Percentiles rank a stretch among this genome's conserved stretches.
Evolutionary conservation across 2,113 vertebrate species (phyloP).

Genomic region (Plecotus auritus): DNA sequence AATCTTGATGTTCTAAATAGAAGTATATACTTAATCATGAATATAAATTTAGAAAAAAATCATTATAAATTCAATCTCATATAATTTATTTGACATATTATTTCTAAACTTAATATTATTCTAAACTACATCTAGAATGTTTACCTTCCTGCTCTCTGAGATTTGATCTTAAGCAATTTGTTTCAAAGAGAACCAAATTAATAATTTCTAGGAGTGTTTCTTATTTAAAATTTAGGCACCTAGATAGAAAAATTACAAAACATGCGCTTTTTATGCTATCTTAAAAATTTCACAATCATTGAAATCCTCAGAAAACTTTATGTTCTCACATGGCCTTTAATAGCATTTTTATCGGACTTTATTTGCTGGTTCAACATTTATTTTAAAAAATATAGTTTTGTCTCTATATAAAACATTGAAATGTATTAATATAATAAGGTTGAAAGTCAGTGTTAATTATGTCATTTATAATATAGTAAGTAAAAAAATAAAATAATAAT

Average conservation of each 20-base stretch:
- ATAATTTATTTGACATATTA: background rate
- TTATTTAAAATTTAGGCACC: background rate
- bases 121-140: background rate
- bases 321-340: background rate
- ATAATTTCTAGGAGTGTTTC: background rate
- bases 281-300: background rate
- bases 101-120: background rate
- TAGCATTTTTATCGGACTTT: background rate
- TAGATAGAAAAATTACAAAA: background rate
- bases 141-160: background rate
- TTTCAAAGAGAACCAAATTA: background rate
- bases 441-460: background rate
- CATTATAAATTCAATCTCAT: background rate
- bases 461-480: background rate
- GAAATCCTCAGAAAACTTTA: background rate
- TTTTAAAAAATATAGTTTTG: background rate
- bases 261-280: background rate
- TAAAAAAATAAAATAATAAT: too few relatives aligned
- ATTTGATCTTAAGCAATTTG: background rate
- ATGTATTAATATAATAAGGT: background rate
- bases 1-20: background rate
- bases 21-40: background rate
- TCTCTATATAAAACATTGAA: background rate
- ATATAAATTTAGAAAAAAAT: background rate
- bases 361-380: background rate